Base-by-base conservation (phyloP, 2,113 vertebrate species). In the Antechinus flavipes region DNA sequence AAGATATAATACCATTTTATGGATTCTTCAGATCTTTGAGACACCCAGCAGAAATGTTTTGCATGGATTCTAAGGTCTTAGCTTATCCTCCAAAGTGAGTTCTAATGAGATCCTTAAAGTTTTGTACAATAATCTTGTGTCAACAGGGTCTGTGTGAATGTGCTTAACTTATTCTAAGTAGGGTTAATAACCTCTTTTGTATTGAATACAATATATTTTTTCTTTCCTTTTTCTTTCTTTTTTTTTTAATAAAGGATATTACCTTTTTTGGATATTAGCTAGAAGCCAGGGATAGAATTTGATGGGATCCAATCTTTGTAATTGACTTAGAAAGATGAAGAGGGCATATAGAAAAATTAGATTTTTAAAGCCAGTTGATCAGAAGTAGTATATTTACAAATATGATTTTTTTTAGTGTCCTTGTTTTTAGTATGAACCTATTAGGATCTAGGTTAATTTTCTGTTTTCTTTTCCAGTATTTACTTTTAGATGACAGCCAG, bases 81-180 rank as follows among this genome's bases (percentile, higher is more conserved):
- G 84, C 90, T 94, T 96, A 93, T 55, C 76, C 89, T 93, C 89
- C 11, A 1, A 76, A 94, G 42, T 90, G 3, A 8, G 89, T 89
- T 90, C 90, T 90, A 50, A 30, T 35, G 84, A 42, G 92, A 76
- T 90, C 50, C 8, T 42, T 53, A 91, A 90, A n/a, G 27, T 52
- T 96, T 90, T 92, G 76, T 89, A 35, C 53, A 92, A 89, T 84
- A 30, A 84, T 26, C 16, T 93, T 52, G 84, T 96, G 92, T 94
- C 56, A 93, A n/a, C 53, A 35, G 58, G 50, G n/a, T 12, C 24
- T 54, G 76, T 12, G 1, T 91, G 55, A 76, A 93, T 94, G 84
- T 91, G 54, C 55, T 89, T 55, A 54, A 93, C 14, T 94, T 94
- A 47, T 68, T 92, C 91, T 42, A 0, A 24, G 0, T 90, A 58